Percentiles rank a stretch among this genome's conserved stretches.
Conservation (phyloP, 2,113 vertebrate genomes). For the Formicarius rufipectus region DNA sequence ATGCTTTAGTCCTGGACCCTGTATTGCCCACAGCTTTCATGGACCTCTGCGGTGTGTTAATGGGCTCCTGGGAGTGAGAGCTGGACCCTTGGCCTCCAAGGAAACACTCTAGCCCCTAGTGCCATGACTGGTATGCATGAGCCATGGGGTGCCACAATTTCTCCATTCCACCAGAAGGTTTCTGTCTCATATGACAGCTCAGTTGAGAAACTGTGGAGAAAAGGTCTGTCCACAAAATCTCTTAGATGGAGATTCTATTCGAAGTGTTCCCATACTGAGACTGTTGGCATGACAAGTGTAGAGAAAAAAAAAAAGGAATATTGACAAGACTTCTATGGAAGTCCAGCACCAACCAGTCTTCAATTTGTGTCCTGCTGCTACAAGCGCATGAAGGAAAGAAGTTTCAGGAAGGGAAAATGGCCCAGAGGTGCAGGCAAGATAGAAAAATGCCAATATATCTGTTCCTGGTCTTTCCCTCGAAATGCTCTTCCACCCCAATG, state of each 20-base stretch:
- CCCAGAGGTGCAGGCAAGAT: background rate
- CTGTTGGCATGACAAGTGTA: background rate
- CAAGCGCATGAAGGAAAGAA: background rate
- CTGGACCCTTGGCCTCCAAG: background rate
- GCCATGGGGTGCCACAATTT: background rate
- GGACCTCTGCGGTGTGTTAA: background rate
- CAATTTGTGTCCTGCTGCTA: background rate
- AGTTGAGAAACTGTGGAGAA: background rate
- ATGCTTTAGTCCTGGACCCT: background rate
- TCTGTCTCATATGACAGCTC: background rate
- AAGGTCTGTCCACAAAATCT: background rate
- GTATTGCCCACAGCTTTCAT: background rate
- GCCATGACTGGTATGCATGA: accelerated
- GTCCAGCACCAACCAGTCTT: background rate
- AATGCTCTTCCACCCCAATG: background rate
- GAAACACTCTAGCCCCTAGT: background rate
- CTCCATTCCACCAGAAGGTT: background rate
- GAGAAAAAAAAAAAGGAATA: background rate
- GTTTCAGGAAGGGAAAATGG: background rate
- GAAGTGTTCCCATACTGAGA: accelerated
- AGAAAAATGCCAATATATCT: background rate
- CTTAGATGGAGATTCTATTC: background rate
- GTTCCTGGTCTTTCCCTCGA: background rate
- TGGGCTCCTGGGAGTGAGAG: background rate
- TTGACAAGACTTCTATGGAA: background rate